Evolutionary conservation across 2,888 invertebrate species (phyloP), one percentile per base, ranked within the genome.

Genomic region (Sepiola atlantica): DNA sequence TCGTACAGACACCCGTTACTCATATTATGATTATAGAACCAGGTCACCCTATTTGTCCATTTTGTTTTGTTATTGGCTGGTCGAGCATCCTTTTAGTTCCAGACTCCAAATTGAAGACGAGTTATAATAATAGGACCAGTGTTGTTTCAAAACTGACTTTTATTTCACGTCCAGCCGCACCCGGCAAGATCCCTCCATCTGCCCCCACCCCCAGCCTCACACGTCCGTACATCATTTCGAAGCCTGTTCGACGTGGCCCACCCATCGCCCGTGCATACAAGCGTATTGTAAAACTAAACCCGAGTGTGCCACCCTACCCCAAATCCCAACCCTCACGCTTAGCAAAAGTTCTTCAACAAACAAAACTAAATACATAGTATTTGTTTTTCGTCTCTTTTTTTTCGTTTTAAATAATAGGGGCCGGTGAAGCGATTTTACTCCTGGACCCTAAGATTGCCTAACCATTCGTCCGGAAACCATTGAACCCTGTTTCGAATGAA

Each of bases 121-220:
- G 77, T n/a, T n/a, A 77, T 18, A 32, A 77, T 77, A 77, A 77
- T 77, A 77, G 77, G 16, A 16, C 77, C n/a, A n/a, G 77, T 77
- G 77, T 77, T 77, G 77, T 77, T 77, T 77, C 77, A 77, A 32
- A 77, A 77, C 77, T n/a, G n/a, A 77, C 77, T 77, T 77, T n/a
- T n/a, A 77, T 77, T 77, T 77, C 77, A 77, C 77, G n/a, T 16
- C 14, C 14, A 14, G 16, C n/a, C n/a, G 12, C 16, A 4, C n/a
- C 10, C 24, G 21, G 45, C 45, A 45, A 45, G 45, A 45, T 45
- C 45, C 45, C 45, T 45, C 45, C 21, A 20, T 21, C n/a, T 0
- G n/a, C 32, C 10, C 77, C n/a, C n/a, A 2, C n/a, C n/a, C 12
- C 14, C 21, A 14, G 16, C 12, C 77, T 32, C 0, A 77, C n/a